phyloP scores from a whole-genome alignment of 2,797 vertebrate species.

The Alcedo atthis region DNA sequence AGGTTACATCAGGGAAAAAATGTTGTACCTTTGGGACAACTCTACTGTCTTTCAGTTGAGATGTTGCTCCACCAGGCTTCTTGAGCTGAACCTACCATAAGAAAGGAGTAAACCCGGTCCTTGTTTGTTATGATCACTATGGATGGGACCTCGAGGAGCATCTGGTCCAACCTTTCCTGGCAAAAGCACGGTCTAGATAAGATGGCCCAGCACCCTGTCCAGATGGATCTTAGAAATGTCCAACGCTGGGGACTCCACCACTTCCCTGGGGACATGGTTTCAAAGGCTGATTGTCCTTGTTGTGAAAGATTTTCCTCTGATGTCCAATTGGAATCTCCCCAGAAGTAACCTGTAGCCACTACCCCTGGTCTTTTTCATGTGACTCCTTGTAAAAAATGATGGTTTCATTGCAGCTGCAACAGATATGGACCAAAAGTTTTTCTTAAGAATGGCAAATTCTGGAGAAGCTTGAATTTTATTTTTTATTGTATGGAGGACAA shows the following conservation, averaged over 20 bases:
- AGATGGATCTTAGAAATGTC: not conserved
- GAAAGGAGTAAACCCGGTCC: not conserved
- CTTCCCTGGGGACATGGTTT: not conserved
- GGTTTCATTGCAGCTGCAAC: not conserved
- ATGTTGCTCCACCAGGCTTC: not conserved
- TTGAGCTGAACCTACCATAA: not conserved
- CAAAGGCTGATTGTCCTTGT: not conserved
- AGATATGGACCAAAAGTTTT: not conserved
- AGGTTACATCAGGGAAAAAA: not conserved
- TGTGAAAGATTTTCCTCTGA: not conserved
- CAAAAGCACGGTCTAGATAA: not conserved
- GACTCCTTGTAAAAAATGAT: not conserved
- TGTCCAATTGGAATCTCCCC: not conserved
- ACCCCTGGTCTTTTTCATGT: not conserved
- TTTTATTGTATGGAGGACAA: not conserved
- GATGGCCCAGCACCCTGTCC: not conserved
- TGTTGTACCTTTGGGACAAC: not conserved
- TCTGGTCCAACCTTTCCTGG: not conserved
- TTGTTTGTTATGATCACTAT: not conserved
- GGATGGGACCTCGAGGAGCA: not conserved
- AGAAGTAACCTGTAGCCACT: not conserved
- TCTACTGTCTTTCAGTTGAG: not conserved
- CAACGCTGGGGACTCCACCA: not conserved
- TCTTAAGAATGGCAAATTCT: not conserved
- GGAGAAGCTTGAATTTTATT: not conserved